These are phyloP conservation scores for Enteromius anoplus DNA, from an alignment of 2,797 vertebrate genomes.

Conservation along the genomic window DNA sequence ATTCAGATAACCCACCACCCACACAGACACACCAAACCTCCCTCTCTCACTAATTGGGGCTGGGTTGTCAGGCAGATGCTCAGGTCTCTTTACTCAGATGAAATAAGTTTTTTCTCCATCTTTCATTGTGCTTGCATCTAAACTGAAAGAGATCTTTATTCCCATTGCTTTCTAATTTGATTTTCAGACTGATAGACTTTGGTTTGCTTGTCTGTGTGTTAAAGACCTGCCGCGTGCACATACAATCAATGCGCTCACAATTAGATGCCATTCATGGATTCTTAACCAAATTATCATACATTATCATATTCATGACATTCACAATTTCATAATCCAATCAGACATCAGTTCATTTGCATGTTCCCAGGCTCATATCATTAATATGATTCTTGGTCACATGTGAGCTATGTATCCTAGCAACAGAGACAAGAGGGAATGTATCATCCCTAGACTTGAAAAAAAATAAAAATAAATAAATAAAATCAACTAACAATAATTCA, in stretches of 20 bases:
- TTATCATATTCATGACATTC: constrained; percentile 62
- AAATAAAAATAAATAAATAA: constrained; percentile 21
- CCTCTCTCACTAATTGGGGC: constrained; percentile 69
- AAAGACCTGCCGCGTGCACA: constrained; percentile 20
- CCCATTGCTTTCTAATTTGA: constrained; percentile 67
- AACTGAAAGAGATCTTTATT: constrained; percentile 62
- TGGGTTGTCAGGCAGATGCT: constrained; percentile 63
- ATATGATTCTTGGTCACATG: constrained; percentile 59
- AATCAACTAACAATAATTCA: constrained; percentile 43
- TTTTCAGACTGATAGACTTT: constrained; percentile 68
- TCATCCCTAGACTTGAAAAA: constrained; percentile 52
- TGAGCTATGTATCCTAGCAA: constrained; percentile 63
- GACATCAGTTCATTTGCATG: constrained; percentile 59
- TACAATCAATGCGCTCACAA: constrained; percentile 45
- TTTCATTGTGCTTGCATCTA: constrained; percentile 42
- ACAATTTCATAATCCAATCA: constrained; percentile 59
- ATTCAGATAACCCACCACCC: constrained; percentile 47
- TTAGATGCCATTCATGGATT: constrained; percentile 57
- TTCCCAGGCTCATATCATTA: constrained; percentile 59
- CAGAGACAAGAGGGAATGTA: constrained; percentile 53
- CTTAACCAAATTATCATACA: constrained; percentile 41
- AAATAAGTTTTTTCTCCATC: constrained; percentile 52
- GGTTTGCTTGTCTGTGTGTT: constrained; percentile 23
- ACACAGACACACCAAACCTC: constrained; percentile 37
- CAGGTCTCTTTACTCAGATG: constrained; percentile 41